Percentiles rank a stretch among this genome's conserved stretches.
Evolutionary conservation across 2,888 invertebrate species (phyloP).

Genomic region (Papilio elwesi): DNA sequence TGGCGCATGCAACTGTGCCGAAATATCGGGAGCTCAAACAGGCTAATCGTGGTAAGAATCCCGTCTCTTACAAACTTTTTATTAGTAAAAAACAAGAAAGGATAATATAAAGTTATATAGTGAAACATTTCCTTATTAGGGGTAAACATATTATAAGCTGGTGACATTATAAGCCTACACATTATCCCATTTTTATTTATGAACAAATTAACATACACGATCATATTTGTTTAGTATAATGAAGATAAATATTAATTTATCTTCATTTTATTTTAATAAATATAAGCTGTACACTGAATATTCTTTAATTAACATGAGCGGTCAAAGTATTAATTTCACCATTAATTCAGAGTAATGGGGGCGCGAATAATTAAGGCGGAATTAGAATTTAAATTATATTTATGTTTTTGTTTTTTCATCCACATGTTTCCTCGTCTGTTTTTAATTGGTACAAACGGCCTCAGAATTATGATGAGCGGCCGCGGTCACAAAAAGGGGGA

Average conservation of each 20-base stretch:
- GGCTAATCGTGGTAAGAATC: too few species aligned
- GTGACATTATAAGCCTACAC: neutral
- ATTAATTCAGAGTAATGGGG: constrained; percentile 82
- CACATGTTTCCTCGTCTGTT: constrained; percentile 65
- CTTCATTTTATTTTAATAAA: constrained; percentile 35
- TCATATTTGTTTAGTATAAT: constrained; percentile 19
- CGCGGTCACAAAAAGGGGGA: constrained; percentile 69
- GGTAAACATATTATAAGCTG: neutral
- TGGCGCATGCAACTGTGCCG: too few species aligned
- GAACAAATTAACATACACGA: constrained; percentile 20
- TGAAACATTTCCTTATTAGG: neutral
- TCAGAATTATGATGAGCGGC: constrained; percentile 70
- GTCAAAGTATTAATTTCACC: constrained; percentile 83
- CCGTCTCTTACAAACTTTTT: too few species aligned
- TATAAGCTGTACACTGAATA: constrained; percentile 47
- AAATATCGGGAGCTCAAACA: too few species aligned
- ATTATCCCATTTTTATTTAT: constrained; percentile 1
- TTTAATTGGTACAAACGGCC: constrained; percentile 73
- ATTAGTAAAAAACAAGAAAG: too few species aligned
- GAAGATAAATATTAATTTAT: constrained; percentile 33
- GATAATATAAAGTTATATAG: too few species aligned
- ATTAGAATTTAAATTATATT: constrained; percentile 77
- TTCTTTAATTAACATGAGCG: constrained; percentile 78
- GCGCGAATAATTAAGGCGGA: constrained; percentile 72
- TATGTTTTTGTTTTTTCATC: constrained; percentile 65